phyloP scores from a whole-genome alignment of 1,140 invertebrate genomes.

The Drosophila tsacasi region DNA sequence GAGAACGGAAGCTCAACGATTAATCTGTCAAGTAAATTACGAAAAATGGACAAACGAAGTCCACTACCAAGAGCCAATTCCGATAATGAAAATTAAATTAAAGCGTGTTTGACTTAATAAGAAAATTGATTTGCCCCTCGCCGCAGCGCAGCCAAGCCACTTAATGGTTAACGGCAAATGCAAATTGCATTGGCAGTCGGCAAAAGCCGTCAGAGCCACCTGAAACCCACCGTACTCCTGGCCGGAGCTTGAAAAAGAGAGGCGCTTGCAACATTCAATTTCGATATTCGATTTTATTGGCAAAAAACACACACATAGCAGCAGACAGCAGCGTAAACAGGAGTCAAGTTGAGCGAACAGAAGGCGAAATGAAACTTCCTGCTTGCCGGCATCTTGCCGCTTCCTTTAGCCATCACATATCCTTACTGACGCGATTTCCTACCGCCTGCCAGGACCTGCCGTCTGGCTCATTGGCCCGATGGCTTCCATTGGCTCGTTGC shows the following conservation, averaged over 20 bases:
- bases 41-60: slow-evolving; percentile 4
- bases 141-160: slow-evolving; percentile 15
- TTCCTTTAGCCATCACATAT: slow-evolving; percentile 78
- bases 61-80: slow-evolving; percentile 8
- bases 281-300: slow-evolving; percentile 81
- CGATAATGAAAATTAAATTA: slow-evolving; percentile 65
- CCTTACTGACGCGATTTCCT: slow-evolving; percentile 61
- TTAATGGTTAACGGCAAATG: slow-evolving; percentile 56
- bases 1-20: not conserved
- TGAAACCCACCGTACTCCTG: slow-evolving; percentile 4
- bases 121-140: slow-evolving; percentile 72
- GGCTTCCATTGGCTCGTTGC: slow-evolving; percentile 17
- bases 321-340: slow-evolving; percentile 45
- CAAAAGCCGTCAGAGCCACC: slow-evolving; percentile 13
- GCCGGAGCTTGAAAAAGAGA: slow-evolving; percentile 10
- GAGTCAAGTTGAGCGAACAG: slow-evolving; percentile 61
- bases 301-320: slow-evolving; percentile 45
- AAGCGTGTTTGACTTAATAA: slow-evolving; percentile 70
- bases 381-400: slow-evolving; percentile 58
- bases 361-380: slow-evolving; percentile 79
- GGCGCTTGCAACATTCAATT: slow-evolving; percentile 70
- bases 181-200: slow-evolving; percentile 54
- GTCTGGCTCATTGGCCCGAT: slow-evolving; percentile 9
- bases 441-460: slow-evolving; percentile 13
- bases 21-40: slow-evolving; percentile 22